Evolutionary conservation across 2,888 invertebrate species (phyloP).

Genomic region (Tenodera sinensis): DNA sequence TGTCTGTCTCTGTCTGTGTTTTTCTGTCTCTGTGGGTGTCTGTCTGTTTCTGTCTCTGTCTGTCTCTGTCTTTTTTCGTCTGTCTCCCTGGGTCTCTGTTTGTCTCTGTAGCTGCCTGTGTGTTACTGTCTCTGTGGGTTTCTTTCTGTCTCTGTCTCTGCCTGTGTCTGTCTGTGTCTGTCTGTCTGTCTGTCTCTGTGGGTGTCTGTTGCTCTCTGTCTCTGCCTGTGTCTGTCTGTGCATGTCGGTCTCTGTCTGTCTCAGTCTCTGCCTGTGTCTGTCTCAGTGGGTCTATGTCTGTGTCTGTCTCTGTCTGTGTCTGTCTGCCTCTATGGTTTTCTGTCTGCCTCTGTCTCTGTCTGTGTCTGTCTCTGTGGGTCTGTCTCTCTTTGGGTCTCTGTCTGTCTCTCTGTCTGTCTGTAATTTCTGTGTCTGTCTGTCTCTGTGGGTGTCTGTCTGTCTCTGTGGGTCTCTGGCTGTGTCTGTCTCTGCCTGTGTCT

Average conservation of each 20-base stretch:
- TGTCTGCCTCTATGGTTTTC: too few species aligned
- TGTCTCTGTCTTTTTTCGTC: not conserved
- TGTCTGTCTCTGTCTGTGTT: too few species aligned
- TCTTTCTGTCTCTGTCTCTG: too few species aligned
- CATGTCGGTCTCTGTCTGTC: not conserved
- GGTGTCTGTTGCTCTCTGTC: not conserved
- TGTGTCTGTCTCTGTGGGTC: too few species aligned
- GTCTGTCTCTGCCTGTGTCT: too few species aligned
- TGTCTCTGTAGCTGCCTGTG: not conserved
- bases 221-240: too few species aligned
- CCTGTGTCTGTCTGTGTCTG: not conserved
- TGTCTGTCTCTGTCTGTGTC: too few species aligned
- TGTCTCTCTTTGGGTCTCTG: too few species aligned
- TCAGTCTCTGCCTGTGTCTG: not conserved
- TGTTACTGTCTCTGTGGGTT: not conserved
- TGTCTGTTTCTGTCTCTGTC: not conserved
- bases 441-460: not conserved
- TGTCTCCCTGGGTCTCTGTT: not conserved
- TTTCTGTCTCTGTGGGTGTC: conserved; percentile 1
- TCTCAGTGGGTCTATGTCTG: too few species aligned
- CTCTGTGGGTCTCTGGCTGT: too few species aligned
- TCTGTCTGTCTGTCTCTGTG: not conserved
- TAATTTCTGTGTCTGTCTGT: conserved; percentile 16
- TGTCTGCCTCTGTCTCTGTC: too few species aligned
- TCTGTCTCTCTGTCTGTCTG: too few species aligned